phyloP scores from a whole-genome alignment of 2,888 invertebrate genomes.

The Bibio marci region DNA sequence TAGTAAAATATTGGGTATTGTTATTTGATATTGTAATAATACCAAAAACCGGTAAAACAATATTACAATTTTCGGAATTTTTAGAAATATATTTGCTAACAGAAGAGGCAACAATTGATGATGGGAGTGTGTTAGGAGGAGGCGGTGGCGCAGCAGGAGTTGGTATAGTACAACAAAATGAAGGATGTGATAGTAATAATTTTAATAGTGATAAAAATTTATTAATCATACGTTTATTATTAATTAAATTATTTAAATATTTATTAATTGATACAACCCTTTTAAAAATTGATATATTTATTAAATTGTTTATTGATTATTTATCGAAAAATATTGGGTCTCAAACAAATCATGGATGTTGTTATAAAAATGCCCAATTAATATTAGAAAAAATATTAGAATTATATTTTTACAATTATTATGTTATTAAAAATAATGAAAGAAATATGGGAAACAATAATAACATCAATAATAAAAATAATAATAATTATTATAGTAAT shows the following conservation, averaged over 20 bases:
- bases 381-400: constrained; percentile 35
- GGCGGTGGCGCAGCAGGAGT: no score
- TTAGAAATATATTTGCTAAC: constrained; percentile 7
- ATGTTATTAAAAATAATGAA: no score
- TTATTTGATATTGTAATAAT: constrained; percentile 6
- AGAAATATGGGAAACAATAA: no score
- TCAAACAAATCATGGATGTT: no score
- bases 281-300: constrained; percentile 18
- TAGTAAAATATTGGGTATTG: constrained; percentile 6
- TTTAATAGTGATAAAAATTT: no score
- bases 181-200: no score
- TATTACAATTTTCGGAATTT: constrained; percentile 6
- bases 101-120: neutral
- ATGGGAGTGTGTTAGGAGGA: no score
- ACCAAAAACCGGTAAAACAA: constrained; percentile 1
- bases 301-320: constrained; percentile 44
- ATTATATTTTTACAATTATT: constrained; percentile 30
- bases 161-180: no score
- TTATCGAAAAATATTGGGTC: constrained; percentile 49
- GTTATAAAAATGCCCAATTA: constrained; percentile 27
- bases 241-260: constrained; percentile 3
- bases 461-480: no score
- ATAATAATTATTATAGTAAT: no score
- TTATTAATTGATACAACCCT: constrained; percentile 10
- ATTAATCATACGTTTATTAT: neutral